A percentile compares a stretch with the other conserved stretches of the same genome.
Evolutionary conservation across 2,113 vertebrate genomes (phyloP).

Genomic region (Pluvialis apricaria): DNA sequence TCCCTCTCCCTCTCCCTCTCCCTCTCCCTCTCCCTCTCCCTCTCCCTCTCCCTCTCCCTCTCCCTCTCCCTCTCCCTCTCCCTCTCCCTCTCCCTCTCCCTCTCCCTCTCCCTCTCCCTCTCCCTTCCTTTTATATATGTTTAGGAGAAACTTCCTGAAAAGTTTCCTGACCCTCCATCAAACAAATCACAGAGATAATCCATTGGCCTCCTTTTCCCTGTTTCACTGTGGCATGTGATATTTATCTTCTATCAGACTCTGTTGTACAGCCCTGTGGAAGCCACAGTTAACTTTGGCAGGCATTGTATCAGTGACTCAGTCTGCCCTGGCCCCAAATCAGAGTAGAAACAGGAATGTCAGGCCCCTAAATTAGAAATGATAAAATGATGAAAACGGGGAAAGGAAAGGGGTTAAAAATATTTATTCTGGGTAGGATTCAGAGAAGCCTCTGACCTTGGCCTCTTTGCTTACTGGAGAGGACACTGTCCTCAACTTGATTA

Average conservation of each 20-base stretch:
- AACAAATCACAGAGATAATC: neutral
- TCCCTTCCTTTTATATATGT: neutral
- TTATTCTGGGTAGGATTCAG: constrained; percentile 42
- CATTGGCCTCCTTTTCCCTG: neutral
- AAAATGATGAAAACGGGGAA: constrained; percentile 36
- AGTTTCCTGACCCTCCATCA: neutral
- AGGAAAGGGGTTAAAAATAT: constrained; percentile 47
- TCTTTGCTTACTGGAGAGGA: constrained; percentile 53
- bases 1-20: no score
- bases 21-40: neutral
- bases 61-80: no score
- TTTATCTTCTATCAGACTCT: neutral
- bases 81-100: neutral
- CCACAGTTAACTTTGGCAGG: neutral
- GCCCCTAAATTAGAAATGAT: constrained; percentile 49
- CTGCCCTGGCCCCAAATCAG: constrained; percentile 48
- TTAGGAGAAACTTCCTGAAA: neutral
- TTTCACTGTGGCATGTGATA: neutral
- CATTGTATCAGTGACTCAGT: constrained; percentile 19
- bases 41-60: no score
- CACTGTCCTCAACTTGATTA: constrained; percentile 38
- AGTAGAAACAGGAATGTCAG: constrained; percentile 16
- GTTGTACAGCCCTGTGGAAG: neutral
- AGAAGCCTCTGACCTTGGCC: constrained; percentile 65
- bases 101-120: no score